Conservation (phyloP, 1,140 invertebrate genomes). For the Drosophila saltans region DNA sequence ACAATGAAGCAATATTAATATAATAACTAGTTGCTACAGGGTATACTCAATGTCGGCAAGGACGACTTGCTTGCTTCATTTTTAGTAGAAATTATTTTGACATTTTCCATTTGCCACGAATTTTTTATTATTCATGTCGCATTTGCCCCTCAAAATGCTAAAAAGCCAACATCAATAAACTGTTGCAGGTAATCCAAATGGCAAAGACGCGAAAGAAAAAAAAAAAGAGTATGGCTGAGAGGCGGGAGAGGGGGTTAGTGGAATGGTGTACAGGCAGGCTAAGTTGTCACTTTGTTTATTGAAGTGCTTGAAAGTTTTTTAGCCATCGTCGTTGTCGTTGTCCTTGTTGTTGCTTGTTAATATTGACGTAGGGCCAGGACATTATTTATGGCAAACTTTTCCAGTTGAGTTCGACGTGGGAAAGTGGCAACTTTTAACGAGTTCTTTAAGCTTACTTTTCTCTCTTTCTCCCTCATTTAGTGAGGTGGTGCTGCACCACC, state of each 20-base stretch:
- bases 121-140: slow-evolving; percentile 59
- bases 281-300: slow-evolving; percentile 69
- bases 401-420: slow-evolving; percentile 28
- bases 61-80: neutral
- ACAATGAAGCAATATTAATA: neutral
- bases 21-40: too few relatives aligned
- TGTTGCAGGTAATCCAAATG: slow-evolving; percentile 42
- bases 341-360: slow-evolving; percentile 62
- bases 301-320: slow-evolving; percentile 66
- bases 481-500: slow-evolving; percentile 33
- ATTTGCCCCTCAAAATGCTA: slow-evolving; percentile 13
- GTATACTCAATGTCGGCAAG: too few relatives aligned
- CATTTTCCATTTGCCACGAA: slow-evolving; percentile 48
- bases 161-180: slow-evolving; percentile 71
- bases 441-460: slow-evolving; percentile 42
- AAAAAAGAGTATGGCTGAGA: neutral
- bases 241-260: slow-evolving; percentile 1
- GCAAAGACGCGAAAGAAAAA: slow-evolving; percentile 36
- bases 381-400: slow-evolving; percentile 77
- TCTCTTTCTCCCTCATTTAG: slow-evolving; percentile 23
- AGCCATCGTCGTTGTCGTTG: slow-evolving; percentile 28
- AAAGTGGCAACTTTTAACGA: slow-evolving; percentile 68
- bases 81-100: slow-evolving; percentile 56
- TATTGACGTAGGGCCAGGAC: slow-evolving; percentile 60
- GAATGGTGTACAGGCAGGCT: neutral